Conservation (phyloP, 1,140 invertebrate species). For the Magallana angulata region DNA sequence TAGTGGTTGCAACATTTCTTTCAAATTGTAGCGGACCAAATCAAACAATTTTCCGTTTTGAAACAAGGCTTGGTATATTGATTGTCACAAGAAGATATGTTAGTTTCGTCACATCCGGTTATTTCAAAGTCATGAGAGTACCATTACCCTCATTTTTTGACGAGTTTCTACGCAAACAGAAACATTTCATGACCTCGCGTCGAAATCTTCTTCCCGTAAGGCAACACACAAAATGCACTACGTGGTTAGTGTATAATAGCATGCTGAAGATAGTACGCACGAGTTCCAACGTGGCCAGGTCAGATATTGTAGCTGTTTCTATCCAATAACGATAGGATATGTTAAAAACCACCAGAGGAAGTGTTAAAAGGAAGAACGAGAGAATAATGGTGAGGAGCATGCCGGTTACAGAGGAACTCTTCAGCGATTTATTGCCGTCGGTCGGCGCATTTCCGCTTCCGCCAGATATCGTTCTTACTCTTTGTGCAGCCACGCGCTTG, state of each 20-base stretch:
- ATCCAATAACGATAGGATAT: constrained; percentile 63
- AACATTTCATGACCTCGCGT: neutral
- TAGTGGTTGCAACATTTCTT: no score
- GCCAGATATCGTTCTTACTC: neutral
- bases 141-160: neutral
- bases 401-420: constrained; percentile 60
- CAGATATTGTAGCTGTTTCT: neutral
- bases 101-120: neutral
- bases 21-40: no score
- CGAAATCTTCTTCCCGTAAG: constrained; percentile 12
- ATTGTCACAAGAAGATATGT: no score
- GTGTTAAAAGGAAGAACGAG: constrained; percentile 68
- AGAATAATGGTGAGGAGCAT: constrained; percentile 70
- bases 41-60: no score
- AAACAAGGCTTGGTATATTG: no score
- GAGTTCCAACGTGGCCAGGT: constrained; percentile 57
- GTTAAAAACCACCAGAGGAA: constrained; percentile 68
- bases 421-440: neutral
- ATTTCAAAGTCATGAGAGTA: neutral
- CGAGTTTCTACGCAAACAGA: neutral
- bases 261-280: constrained; percentile 44
- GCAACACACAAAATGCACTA: constrained; percentile 21
- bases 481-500: constrained; percentile 3
- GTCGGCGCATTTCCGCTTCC: neutral
- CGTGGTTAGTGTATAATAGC: constrained; percentile 21